Base-by-base conservation (phyloP, 2,797 vertebrate genomes). In the Poecile montanus region DNA sequence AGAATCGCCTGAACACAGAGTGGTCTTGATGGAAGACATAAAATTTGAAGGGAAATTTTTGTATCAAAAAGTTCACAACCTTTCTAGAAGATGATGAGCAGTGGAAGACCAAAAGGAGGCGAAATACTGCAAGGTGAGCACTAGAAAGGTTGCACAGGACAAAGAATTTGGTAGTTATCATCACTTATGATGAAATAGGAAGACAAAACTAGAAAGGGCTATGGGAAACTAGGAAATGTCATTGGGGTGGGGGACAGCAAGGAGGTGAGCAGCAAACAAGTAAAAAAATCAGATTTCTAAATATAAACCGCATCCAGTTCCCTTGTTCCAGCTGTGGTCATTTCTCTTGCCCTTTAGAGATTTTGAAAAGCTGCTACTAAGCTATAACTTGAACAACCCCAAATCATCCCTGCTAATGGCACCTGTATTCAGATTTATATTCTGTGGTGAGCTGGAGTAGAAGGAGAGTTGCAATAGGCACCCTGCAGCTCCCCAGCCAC, bases 311-410 rank as follows among this genome's bases (percentile, higher is more conserved):
- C 5, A 76, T 29, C 56, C 60, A 66, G 13, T 26, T 73, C 60
- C 45, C 32, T 79, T 5, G 0, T 47, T 78, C 21, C 42, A 87
- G 75, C 34, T 87, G 38, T 47, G 77, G 48, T 67, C 26, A 44
- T 82, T 79, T 77, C 65, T 85, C 80, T 76, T 80, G 71, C 71
- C 78, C 81, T 93, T 93, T 74, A 67, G 62, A 77, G 45, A 82
- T 89, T 72, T 15, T 67, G 30, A 34, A 92, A 76, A 76, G 60
- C 63, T 75, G 72, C 58, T 45, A 54, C 30, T 30, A 16, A 23
- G 56, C 63, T 89, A 1, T 77, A 57, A 57, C 48, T 63, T 48
- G 51, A 73, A 82, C 71, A 87, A 44, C 6, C 32, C 68, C 63
- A 71, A 79, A 76, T 67, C 57, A 16, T 63, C 56, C 42, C 77